These are phyloP conservation scores for Phasianus colchicus DNA, from an alignment of 2,113 vertebrate genomes.

Conservation along the genomic window DNA sequence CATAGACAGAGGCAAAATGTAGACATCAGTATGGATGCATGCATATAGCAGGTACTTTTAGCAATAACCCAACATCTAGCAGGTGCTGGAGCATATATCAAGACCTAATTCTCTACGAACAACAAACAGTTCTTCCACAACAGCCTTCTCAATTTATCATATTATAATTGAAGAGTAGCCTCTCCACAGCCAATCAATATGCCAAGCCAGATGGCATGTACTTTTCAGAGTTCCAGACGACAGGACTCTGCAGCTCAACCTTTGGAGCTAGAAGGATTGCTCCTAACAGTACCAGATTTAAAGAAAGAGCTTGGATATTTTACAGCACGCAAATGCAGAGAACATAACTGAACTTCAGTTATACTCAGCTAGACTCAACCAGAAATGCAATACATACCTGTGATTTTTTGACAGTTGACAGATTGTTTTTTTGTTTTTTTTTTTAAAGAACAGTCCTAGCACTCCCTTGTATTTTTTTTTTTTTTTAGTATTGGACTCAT, in stretches of 20 bases:
- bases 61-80: not conserved
- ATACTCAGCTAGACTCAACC: not conserved
- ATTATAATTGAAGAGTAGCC: conserved; percentile 4
- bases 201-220: conserved; percentile 14
- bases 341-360: not conserved
- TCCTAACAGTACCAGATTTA: not conserved
- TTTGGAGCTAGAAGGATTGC: not conserved
- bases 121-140: not conserved
- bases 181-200: not conserved
- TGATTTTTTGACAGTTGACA: not conserved
- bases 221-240: not conserved
- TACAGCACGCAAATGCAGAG: not conserved
- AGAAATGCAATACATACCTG: not conserved
- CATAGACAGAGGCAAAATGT: rapidly evolving
- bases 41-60: not conserved
- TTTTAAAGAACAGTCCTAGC: not conserved
- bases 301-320: not conserved
- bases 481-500: not conserved
- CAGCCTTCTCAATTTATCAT: not conserved
- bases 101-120: not conserved
- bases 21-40: not conserved
- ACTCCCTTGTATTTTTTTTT: not conserved
- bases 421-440: not conserved
- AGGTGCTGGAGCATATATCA: not conserved
- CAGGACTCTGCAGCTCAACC: not conserved